A percentile compares a stretch with the other conserved stretches of the same genome.
These are phyloP conservation scores for Lathamus discolor DNA, from an alignment of 2,113 vertebrate genomes.

Conservation along the genomic window DNA sequence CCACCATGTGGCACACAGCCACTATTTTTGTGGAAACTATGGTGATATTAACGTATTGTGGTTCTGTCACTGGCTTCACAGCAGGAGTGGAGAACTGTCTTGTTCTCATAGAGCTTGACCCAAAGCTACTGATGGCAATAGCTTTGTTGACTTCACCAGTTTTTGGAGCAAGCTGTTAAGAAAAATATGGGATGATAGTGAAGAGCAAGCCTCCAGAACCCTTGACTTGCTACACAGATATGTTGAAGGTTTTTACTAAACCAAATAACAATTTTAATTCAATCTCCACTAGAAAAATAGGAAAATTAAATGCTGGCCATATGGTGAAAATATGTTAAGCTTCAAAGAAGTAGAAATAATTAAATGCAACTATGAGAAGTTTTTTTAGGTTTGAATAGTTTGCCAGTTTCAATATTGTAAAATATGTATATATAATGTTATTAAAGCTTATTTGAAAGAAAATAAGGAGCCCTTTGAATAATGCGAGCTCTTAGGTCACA, in stretches of 20 bases:
- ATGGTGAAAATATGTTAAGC: conserved; percentile 55
- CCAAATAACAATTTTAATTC: conserved; percentile 8
- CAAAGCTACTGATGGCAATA: neutral
- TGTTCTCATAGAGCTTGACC: neutral
- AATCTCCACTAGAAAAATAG: conserved; percentile 22
- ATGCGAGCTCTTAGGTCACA: neutral
- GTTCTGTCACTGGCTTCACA: neutral
- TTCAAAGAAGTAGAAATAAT: conserved; percentile 61
- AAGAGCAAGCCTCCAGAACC: neutral
- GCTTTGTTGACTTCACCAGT: neutral
- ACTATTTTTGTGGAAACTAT: neutral
- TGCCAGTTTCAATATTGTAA: conserved; percentile 58
- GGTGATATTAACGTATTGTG: neutral
- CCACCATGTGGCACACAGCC: neutral
- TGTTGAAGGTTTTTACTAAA: conserved; percentile 11
- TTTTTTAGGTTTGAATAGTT: conserved; percentile 20
- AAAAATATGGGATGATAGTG: neutral
- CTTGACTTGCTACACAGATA: neutral
- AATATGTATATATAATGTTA: neutral
- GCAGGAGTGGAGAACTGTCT: neutral
- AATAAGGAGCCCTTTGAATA: conserved; percentile 1
- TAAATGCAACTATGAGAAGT: conserved; percentile 16
- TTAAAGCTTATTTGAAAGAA: neutral
- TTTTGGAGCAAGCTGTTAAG: neutral
- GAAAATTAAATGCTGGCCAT: conserved; percentile 54